Percentiles rank a stretch among this genome's conserved stretches.
Evolutionary conservation across 2,113 vertebrate genomes (phyloP).

Genomic region (Barnardius zonarius): DNA sequence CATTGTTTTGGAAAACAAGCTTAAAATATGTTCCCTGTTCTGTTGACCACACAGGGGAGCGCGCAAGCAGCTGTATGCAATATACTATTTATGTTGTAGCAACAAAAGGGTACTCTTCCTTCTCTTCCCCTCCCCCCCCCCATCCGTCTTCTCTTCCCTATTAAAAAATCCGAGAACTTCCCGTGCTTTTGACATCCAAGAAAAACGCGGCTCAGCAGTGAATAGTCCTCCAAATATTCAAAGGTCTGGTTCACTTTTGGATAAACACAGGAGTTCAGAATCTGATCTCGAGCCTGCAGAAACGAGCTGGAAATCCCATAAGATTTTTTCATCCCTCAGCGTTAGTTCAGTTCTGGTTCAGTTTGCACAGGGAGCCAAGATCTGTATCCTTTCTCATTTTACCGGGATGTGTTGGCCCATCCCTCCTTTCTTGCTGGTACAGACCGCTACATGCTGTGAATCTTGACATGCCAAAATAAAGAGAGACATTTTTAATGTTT

Average conservation of each 20-base stretch:
- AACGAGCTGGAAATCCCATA: constrained; percentile 62
- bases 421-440: constrained; percentile 58
- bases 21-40: constrained; percentile 59
- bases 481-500: constrained; percentile 61
- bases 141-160: not conserved
- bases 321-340: constrained; percentile 44
- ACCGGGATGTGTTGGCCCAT: constrained; percentile 65
- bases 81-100: constrained; percentile 34
- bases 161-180: constrained; percentile 42
- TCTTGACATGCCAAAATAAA: constrained; percentile 62
- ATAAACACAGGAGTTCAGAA: constrained; percentile 60
- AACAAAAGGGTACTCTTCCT: not conserved
- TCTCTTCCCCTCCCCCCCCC: not conserved
- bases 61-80: not conserved
- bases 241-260: constrained; percentile 58
- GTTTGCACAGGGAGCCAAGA: constrained; percentile 37
- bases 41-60: constrained; percentile 70
- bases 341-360: constrained; percentile 66
- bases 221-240: constrained; percentile 58
- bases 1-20: constrained; percentile 63
- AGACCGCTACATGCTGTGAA: constrained; percentile 63
- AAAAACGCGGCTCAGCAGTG: constrained; percentile 34
- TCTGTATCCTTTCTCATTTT: constrained; percentile 62
- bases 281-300: constrained; percentile 61
- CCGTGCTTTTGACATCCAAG: constrained; percentile 45